Evolutionary conservation across 2,888 invertebrate genomes (phyloP).

Genomic region (Salticus scenicus): DNA sequence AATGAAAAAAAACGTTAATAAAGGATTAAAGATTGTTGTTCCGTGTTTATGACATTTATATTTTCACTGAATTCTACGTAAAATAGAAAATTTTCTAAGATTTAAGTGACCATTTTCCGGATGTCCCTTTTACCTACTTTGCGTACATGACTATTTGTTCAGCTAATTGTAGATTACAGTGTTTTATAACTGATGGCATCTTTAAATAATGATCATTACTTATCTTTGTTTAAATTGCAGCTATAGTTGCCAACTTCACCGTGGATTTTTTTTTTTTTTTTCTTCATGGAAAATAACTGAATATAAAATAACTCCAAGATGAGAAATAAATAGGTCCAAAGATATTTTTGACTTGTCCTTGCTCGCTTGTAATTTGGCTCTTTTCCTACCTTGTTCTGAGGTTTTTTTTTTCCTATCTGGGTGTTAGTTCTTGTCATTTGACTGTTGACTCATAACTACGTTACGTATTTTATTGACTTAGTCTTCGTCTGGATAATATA

Average conservation of each 20-base stretch:
- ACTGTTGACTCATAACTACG: conserved; percentile 50
- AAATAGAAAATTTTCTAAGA: no score
- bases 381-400: conserved; percentile 51
- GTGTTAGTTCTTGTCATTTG: conserved; percentile 6
- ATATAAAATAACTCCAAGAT: conserved; percentile 15
- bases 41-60: no score
- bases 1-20: no score
- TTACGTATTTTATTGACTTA: conserved; percentile 48
- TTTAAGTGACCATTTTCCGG: no score
- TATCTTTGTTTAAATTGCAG: no score
- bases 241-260: not conserved
- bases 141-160: no score
- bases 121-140: no score
- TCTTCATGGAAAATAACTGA: conserved; percentile 5
- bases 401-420: not conserved
- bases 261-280: not conserved
- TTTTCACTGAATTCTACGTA: no score
- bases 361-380: conserved; percentile 49
- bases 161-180: no score
- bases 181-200: no score
- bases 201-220: no score
- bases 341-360: conserved; percentile 66
- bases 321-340: conserved; percentile 36
- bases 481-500: conserved; percentile 27
- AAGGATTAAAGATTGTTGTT: no score